A percentile compares a stretch with the other conserved stretches of the same genome.
These are phyloP conservation scores for Rotaria sp. DNA, from an alignment of 2,888 invertebrate species.

Conservation along the genomic window DNA sequence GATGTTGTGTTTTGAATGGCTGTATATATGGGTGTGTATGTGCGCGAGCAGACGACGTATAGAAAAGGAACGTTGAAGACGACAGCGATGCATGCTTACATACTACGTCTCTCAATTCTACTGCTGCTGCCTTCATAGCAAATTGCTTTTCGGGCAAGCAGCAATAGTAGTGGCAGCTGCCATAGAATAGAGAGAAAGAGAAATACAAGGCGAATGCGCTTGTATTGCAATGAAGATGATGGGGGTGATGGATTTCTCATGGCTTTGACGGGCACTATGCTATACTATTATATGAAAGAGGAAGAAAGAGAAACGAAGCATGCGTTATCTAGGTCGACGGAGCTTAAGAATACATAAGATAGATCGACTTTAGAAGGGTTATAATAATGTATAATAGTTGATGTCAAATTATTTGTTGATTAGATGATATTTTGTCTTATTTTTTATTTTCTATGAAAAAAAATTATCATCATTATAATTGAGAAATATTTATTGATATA, in stretches of 20 bases:
- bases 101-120: background rate
- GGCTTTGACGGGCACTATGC: background rate
- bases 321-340: background rate
- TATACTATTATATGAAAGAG: background rate
- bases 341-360: background rate
- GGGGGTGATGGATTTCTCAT: conserved; percentile 12
- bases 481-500: background rate
- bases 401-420: background rate
- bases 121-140: background rate
- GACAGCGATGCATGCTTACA: background rate
- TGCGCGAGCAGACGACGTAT: background rate
- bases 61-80: background rate
- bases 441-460: background rate
- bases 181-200: background rate
- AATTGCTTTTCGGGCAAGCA: background rate
- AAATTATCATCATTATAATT: background rate
- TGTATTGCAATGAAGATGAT: background rate
- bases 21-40: background rate
- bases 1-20: background rate
- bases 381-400: background rate
- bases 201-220: background rate
- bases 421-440: background rate
- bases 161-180: background rate
- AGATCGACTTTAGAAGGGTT: background rate
- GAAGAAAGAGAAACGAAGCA: background rate